Evolutionary conservation across 2,797 vertebrate species (phyloP).

Genomic region (Sebastes steindachneri): DNA sequence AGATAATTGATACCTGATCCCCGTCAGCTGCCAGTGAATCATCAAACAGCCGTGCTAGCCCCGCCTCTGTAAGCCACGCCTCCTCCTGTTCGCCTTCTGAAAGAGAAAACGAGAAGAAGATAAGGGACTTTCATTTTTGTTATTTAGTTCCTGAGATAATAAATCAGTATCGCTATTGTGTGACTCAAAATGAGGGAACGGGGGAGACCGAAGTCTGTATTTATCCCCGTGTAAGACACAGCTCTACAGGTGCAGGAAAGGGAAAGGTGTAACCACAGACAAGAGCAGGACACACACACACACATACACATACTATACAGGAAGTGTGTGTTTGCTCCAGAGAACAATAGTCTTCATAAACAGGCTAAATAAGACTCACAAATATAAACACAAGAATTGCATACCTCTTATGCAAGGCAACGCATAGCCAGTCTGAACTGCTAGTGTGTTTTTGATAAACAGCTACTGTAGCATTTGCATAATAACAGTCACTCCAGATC

Average conservation of each 20-base stretch:
- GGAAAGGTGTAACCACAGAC: conserved; percentile 33
- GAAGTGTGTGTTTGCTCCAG: conserved; percentile 52
- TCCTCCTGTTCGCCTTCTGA: conserved; percentile 96
- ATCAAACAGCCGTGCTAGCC: conserved; percentile 90
- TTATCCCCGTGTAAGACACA: background rate
- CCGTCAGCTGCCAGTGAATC: conserved; percentile 72
- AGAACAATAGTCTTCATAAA: conserved; percentile 58
- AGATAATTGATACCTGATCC: conserved; percentile 70
- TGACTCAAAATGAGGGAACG: background rate
- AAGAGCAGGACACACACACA: background rate
- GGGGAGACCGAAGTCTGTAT: background rate
- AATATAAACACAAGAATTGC: background rate
- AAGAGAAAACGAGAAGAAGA: background rate
- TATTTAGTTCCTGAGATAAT: background rate
- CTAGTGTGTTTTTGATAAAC: background rate
- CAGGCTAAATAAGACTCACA: conserved; percentile 11
- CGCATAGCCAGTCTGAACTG: background rate
- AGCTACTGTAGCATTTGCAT: background rate
- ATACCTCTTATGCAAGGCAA: background rate
- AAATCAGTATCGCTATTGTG: background rate
- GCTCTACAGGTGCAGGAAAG: conserved; percentile 36
- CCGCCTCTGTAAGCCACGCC: conserved; percentile 95
- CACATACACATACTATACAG: background rate
- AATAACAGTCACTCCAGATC: background rate
- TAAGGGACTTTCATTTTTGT: background rate